Evolutionary conservation across 2,797 vertebrate genomes (phyloP), one percentile per base, ranked within the genome.

Genomic region (Gadopsis bispinosus): DNA sequence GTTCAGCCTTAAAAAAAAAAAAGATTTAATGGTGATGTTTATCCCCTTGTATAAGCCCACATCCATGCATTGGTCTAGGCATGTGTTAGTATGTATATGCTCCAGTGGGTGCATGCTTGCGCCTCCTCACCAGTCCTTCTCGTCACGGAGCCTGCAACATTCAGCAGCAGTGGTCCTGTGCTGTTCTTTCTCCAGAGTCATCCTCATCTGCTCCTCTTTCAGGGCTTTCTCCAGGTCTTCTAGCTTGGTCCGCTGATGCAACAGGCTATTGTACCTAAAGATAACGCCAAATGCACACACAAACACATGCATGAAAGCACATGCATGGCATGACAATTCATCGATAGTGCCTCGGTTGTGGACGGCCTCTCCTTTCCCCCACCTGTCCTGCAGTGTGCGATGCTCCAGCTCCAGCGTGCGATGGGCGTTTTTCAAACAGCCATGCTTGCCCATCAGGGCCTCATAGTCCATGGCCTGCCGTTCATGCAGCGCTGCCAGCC

Each of bases 301-400:
- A 0, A 8, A 69, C 16, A 17, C 20, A 1, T 55, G 33, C 26
- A 50, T 37, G 41, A 62, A 43, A 16, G 0, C 7, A 69, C 16
- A 37, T 10, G 66, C 22, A 62, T 9, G 10, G 4, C 4, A 3
- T 35, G 19, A 14, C 10, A 61, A 17, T 26, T 20, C 7, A 16
- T 50, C 1, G 0, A n/a, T 3, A 14, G 6, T 4, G 1, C 9
- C 43, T 43, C 4, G 1, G 53, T 5, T 29, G 2, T 37, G 0
- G 2, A 26, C 33, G 20, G 37, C 22, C 35, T 29, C 14, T 60
- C 12, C 10, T 26, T 22, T 33, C 29, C 41, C 80, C 16, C 39
- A 97, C 97, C 97, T 97, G 74, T 98, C 97, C 92, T 97, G 97
- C 53, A 97, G 91, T 7, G 97, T 96, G 86, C 96, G 97, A 78